Evolutionary conservation across 2,888 invertebrate species (phyloP).

Genomic region (Pyralis farinalis): DNA sequence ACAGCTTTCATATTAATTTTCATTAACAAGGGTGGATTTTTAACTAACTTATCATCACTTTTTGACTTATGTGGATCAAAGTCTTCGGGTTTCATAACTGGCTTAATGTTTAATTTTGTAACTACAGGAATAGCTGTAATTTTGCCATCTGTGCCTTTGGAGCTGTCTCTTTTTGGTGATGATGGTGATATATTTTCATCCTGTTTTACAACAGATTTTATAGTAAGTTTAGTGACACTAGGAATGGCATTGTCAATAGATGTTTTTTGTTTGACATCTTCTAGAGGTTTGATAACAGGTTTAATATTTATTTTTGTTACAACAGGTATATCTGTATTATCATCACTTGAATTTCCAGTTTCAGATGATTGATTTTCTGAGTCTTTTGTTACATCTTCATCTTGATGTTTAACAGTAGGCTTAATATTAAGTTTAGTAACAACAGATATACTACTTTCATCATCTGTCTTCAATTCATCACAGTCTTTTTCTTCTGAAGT

Average conservation of each 20-base stretch:
- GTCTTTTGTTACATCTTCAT: slow-evolving; percentile 58
- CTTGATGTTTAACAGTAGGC: slow-evolving; percentile 75
- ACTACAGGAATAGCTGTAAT: slow-evolving; percentile 51
- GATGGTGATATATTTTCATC: slow-evolving; percentile 45
- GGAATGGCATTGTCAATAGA: slow-evolving; percentile 53
- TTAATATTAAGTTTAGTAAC: slow-evolving; percentile 79
- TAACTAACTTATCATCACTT: slow-evolving; percentile 42
- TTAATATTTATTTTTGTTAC: slow-evolving; percentile 81
- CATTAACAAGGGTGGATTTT: slow-evolving; percentile 68
- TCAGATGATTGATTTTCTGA: slow-evolving; percentile 70
- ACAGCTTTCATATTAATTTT: slow-evolving; percentile 70
- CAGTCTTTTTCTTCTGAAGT: slow-evolving; percentile 69
- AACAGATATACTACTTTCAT: slow-evolving; percentile 68
- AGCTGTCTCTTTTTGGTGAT: slow-evolving; percentile 61
- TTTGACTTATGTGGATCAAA: slow-evolving; percentile 31
- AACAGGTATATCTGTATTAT: slow-evolving; percentile 68
- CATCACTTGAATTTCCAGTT: slow-evolving; percentile 72
- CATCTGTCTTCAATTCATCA: slow-evolving; percentile 62
- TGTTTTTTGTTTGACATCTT: slow-evolving; percentile 39
- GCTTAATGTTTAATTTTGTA: slow-evolving; percentile 74
- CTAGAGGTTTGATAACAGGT: slow-evolving; percentile 69
- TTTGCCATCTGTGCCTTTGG: slow-evolving; percentile 35
- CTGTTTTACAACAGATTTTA: slow-evolving; percentile 67
- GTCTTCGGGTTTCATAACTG: slow-evolving; percentile 68
- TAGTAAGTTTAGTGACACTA: slow-evolving; percentile 63